Percentiles rank a stretch among this genome's conserved stretches.
Conservation (phyloP, 1,140 invertebrate species). For the Proctacanthus coquilletti region DNA sequence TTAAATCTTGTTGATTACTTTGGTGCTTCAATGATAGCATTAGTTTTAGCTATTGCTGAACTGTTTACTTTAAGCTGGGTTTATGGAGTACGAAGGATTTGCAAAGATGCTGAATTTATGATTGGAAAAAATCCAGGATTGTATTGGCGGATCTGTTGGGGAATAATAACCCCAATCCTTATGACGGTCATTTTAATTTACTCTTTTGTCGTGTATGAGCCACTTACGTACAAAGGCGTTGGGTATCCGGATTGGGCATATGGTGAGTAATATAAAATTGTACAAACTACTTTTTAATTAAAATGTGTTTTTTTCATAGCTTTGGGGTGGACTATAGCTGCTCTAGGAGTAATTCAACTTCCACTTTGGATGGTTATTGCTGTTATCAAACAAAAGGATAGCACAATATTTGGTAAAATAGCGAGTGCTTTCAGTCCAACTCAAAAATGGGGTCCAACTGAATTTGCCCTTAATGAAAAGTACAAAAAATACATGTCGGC, state of each 20-base stretch:
- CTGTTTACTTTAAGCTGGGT: conserved; percentile 47
- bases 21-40: conserved; percentile 53
- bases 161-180: conserved; percentile 53
- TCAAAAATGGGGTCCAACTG: conserved; percentile 37
- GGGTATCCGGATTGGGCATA: conserved; percentile 34
- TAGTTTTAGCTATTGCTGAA: conserved; percentile 49
- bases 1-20: conserved; percentile 64
- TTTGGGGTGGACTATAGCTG: conserved; percentile 38
- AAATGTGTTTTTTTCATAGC: conserved; percentile 15
- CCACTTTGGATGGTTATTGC: conserved; percentile 40
- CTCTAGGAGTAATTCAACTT: conserved; percentile 37
- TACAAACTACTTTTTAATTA: neutral
- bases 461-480: conserved; percentile 20
- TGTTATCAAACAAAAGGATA: conserved; percentile 28
- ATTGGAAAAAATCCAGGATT: conserved; percentile 45
- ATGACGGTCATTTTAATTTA: conserved; percentile 51
- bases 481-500: conserved; percentile 21
- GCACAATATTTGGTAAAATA: conserved; percentile 29
- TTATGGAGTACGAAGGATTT: conserved; percentile 50
- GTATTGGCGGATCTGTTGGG: conserved; percentile 74
- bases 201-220: conserved; percentile 36
- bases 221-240: conserved; percentile 33
- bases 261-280: conserved; percentile 18
- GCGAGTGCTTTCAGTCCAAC: conserved; percentile 30
- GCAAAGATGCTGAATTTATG: conserved; percentile 54